Base-by-base conservation (phyloP, 2,797 vertebrate species). In the Semotilus atromaculatus region DNA sequence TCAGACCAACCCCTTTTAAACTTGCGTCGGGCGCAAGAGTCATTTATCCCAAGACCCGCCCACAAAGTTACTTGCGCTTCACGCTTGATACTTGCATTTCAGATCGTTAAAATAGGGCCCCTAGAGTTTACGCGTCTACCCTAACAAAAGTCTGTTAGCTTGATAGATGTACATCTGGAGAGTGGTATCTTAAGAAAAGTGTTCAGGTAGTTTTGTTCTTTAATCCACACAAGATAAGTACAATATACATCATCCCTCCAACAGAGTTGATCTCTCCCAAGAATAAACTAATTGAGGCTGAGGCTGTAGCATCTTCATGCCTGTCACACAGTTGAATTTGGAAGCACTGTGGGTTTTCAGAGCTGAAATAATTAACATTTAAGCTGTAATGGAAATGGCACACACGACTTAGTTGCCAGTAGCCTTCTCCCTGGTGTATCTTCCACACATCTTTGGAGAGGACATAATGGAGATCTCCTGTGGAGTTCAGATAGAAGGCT, bases 291-390 rank as follows among this genome's bases (percentile, higher is more conserved):
- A 68, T 43, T 53, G 26, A 84, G 48, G 66, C 58, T 53, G 26
- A 84, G 48, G 66, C 64, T 36, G 19, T 40, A 14, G 18, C 10
- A 23, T 72, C 80, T 72, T 78, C 64, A 66, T 82, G 71, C 36
- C 66, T 58, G 74, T 53, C 64, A 34, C 64, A 78, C 72, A 36
- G 82, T 72, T 83, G 62, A 75, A 58, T 51, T 85, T 72, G 31
- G 34, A 77, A 45, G 34, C 75, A 40, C 60, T 40, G 31, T 58
- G 53, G 60, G 64, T 34, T 81, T 79, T 53, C 40, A 38, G 79
- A 89, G 83, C 70, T 70, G 76, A 82, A 85, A 88, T 89, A 86
- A 89, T 88, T 85, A 88, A 58, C 67, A 83, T 86, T 89, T 88
- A 83, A 80, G 66, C 45, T 66, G 53, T 81, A 87, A 89, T 85